Base-by-base conservation (phyloP, 2,888 invertebrate genomes). In the Melanchra persicariae region DNA sequence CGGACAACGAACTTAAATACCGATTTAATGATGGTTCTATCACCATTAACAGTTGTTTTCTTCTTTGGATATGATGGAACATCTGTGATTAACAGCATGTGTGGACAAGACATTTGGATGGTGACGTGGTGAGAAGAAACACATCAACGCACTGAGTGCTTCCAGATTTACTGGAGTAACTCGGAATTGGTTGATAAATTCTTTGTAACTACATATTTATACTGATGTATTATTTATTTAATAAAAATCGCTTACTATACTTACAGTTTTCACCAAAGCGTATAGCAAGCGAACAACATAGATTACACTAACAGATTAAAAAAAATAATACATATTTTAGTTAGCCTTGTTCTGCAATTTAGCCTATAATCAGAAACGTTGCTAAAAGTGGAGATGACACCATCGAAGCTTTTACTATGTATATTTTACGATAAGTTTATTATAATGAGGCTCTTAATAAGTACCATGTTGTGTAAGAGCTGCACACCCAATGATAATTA, bases 11-110 rank as follows among this genome's bases (percentile, higher is more conserved):
- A 64, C 43, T 70, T 65, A 60, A 70, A 76, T 77, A 58, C 63
- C 43, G 77, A 64, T 74, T 24, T 65, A 73, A 75, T 61, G 15
- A 66, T 69, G 49, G 59, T 43, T 54, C n/a, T 22, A 58, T 34
- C 26, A 24, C 9, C n/a, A 64, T 52, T 55, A 65, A 59, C 26
- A 9, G 58, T 67, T 63, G 24, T 58, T 62, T 70, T 51, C 22
- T 49, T 59, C 7, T 45, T 60, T 37, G 19, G 26, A 57, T 40
- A 54, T 26, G 9, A 43, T 66, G n/a, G 30, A 34, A 34, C 9
- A 30, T 49, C 7, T 49, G 7, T 60, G 24, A 49, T 58, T 74
- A 57, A 57, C 15, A 43, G n/a, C 26, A 30, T 40, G 19, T 17
- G 26, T 72, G 40, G 22, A 49, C 24, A 49, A 60, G 15, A 61